Conservation (phyloP, 2,888 invertebrate genomes). For the Mallateleia sp. region DNA sequence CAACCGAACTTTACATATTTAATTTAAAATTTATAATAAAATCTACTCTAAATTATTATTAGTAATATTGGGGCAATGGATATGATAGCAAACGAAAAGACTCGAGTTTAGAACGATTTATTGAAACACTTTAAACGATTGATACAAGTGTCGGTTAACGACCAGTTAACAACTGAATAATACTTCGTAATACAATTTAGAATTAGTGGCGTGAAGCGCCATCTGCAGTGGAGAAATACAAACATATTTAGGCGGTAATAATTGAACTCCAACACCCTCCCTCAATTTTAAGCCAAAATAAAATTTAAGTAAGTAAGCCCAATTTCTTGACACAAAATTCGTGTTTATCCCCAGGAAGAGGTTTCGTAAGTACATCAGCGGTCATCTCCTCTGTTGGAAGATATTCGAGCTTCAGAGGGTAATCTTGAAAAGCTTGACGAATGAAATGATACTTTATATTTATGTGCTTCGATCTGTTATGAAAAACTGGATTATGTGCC, state of each 20-base stretch:
- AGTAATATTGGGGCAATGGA: background rate
- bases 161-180: too few species aligned
- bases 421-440: constrained; percentile 39
- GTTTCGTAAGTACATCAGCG: constrained; percentile 54
- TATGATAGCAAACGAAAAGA: too few species aligned
- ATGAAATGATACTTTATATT: constrained; percentile 73
- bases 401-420: constrained; percentile 38
- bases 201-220: too few species aligned
- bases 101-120: too few species aligned
- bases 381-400: constrained; percentile 45
- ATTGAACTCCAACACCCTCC: constrained; percentile 17
- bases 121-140: too few species aligned
- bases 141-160: too few species aligned
- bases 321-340: constrained; percentile 2
- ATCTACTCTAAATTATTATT: too few species aligned
- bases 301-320: background rate
- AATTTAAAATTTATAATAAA: too few species aligned
- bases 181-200: too few species aligned
- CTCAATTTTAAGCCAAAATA: constrained; percentile 8
- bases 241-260: background rate
- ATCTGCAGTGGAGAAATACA: too few species aligned
- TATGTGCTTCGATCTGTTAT: constrained; percentile 64
- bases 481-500: constrained; percentile 61
- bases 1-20: too few species aligned
- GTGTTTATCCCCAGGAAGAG: constrained; percentile 7